phyloP scores from a whole-genome alignment of 1,140 invertebrate species.

The Anastrepha obliqua region DNA sequence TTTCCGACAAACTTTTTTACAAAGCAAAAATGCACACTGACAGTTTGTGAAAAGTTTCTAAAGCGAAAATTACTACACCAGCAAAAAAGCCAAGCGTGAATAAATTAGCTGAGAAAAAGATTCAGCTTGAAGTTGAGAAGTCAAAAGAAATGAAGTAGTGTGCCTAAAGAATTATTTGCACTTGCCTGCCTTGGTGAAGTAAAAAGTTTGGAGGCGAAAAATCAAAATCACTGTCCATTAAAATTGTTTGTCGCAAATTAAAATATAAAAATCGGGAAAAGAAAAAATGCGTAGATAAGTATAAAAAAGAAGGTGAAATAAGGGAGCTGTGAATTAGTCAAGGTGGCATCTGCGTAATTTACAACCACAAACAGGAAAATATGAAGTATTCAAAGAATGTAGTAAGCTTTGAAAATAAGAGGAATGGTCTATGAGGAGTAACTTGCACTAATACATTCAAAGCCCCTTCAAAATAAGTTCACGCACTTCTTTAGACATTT shows the following conservation, averaged over 20 bases:
- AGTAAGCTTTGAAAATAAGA: not conserved
- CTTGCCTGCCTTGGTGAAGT: not conserved
- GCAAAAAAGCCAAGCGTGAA: not conserved
- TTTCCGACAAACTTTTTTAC: conserved; percentile 61
- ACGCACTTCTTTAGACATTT: not conserved
- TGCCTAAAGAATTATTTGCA: conserved; percentile 38
- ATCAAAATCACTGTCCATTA: conserved; percentile 43
- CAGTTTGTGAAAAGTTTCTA: conserved; percentile 65
- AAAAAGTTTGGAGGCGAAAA: conserved; percentile 30
- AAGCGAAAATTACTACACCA: conserved; percentile 58
- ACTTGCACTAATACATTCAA: not conserved
- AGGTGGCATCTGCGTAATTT: conserved; percentile 12
- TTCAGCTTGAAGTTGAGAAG: not conserved
- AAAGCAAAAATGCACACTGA: conserved; percentile 72
- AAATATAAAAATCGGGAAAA: not conserved
- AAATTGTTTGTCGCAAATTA: conserved; percentile 57
- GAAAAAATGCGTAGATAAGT: not conserved
- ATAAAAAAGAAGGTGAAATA: not conserved
- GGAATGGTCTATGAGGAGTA: not conserved
- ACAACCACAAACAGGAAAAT: not conserved
- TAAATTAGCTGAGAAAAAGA: conserved; percentile 27
- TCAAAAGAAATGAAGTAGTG: conserved; percentile 8
- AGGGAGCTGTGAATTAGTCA: not conserved
- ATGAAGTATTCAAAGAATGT: not conserved
- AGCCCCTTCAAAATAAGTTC: not conserved